phyloP scores from a whole-genome alignment of 2,113 vertebrate species.

The Murina feae region DNA sequence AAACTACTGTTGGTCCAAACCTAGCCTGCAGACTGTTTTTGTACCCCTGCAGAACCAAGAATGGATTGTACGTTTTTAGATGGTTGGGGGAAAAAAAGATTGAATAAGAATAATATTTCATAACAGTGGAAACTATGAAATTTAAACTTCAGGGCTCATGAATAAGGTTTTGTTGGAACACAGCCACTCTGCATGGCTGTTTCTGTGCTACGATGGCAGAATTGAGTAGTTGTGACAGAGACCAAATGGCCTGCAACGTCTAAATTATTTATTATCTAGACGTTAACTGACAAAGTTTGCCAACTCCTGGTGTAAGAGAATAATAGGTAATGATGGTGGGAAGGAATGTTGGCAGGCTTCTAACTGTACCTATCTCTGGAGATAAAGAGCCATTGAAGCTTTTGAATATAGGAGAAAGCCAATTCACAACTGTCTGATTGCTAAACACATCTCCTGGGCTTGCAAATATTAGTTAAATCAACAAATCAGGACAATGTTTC shows the following conservation, averaged over 20 bases:
- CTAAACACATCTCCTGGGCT: background rate
- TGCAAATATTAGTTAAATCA: background rate
- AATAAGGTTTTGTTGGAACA: background rate
- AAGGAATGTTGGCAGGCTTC: background rate
- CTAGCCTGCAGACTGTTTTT: background rate
- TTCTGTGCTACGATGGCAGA: background rate
- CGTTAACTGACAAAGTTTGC: background rate
- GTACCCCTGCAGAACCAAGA: background rate
- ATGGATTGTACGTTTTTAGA: background rate
- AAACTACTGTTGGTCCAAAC: background rate
- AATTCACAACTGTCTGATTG: background rate
- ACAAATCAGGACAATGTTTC: background rate
- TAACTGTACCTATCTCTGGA: background rate
- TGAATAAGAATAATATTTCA: background rate
- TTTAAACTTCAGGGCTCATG: background rate
- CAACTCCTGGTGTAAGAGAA: background rate
- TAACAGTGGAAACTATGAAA: background rate
- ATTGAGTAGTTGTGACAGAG: background rate
- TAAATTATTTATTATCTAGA: background rate
- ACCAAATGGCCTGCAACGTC: background rate
- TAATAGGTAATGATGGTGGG: background rate
- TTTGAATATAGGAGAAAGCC: background rate
- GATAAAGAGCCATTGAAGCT: background rate
- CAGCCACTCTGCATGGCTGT: background rate
- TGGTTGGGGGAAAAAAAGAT: background rate